A percentile compares a stretch with the other conserved stretches of the same genome.
Evolutionary conservation across 2,113 vertebrate genomes (phyloP).

Genomic region (Megaleporinus macrocephalus): DNA sequence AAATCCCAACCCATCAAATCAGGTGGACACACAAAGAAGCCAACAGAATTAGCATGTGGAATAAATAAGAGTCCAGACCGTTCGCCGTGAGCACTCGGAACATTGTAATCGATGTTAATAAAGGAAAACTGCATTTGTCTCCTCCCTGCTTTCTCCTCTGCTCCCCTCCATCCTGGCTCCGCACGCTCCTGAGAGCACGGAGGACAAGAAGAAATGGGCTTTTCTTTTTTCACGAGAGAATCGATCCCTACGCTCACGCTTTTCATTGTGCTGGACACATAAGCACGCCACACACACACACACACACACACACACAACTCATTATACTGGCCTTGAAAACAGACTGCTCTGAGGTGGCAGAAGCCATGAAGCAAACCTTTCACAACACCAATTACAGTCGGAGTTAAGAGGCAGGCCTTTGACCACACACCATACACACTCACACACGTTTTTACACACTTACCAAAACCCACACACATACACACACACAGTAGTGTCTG

Average conservation of each 20-base stretch:
- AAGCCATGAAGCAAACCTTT: slow-evolving; percentile 22
- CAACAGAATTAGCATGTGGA: not conserved
- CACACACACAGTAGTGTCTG: not conserved
- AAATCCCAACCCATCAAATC: too few species aligned
- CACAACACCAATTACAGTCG: slow-evolving; percentile 33
- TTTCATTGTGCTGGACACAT: slow-evolving; percentile 12
- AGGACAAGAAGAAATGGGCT: slow-evolving; percentile 5
- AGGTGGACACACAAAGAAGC: not conserved
- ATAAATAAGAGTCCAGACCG: not conserved
- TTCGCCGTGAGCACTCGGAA: not conserved
- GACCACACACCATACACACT: not conserved
- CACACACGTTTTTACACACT: not conserved
- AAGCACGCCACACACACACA: not conserved
- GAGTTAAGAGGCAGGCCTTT: not conserved
- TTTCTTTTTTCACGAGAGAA: slow-evolving; percentile 12
- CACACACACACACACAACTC: slow-evolving; percentile 4
- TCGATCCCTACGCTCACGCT: not conserved
- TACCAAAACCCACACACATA: not conserved
- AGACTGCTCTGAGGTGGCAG: slow-evolving; percentile 6
- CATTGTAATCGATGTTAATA: slow-evolving; percentile 8
- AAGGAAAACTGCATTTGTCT: not conserved
- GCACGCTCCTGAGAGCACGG: not conserved
- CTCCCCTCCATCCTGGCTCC: not conserved
- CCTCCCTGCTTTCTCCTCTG: not conserved
- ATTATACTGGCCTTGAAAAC: slow-evolving; percentile 17